A percentile compares a stretch with the other conserved stretches of the same genome.
Conservation (phyloP, 2,888 invertebrate species). For the Azorinus chamasolen region DNA sequence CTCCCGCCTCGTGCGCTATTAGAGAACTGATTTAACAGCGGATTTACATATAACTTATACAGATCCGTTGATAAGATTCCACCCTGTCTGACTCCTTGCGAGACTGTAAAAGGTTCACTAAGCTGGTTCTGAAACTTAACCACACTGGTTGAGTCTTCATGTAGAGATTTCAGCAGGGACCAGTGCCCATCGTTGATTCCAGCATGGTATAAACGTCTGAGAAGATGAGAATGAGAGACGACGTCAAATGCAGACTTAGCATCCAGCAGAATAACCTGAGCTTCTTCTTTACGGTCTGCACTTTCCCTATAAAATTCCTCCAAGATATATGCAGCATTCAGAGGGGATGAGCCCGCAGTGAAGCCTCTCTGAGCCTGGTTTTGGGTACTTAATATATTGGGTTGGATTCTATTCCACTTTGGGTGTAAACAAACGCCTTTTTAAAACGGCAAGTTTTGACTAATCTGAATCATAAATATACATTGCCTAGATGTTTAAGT, state of each 20-base stretch:
- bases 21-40: neutral
- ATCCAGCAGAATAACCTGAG: neutral
- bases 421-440: no score
- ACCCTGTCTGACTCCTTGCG: slow-evolving; percentile 8
- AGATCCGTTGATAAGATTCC: neutral
- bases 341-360: slow-evolving; percentile 1
- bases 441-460: no score
- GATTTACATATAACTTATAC: neutral
- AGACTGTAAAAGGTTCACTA: neutral
- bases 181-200: neutral
- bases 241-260: slow-evolving; percentile 7
- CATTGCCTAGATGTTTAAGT: no score
- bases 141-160: neutral
- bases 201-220: slow-evolving; percentile 1
- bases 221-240: neutral
- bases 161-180: neutral
- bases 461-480: no score
- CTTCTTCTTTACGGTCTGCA: neutral
- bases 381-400: neutral
- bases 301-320: neutral
- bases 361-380: slow-evolving; percentile 3
- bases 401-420: neutral
- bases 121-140: neutral
- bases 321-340: neutral
- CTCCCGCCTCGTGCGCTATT: neutral